These are phyloP conservation scores for Drosophila melanogaster DNA, from an alignment of 1,140 invertebrate genomes.

Conservation along the genomic window DNA sequence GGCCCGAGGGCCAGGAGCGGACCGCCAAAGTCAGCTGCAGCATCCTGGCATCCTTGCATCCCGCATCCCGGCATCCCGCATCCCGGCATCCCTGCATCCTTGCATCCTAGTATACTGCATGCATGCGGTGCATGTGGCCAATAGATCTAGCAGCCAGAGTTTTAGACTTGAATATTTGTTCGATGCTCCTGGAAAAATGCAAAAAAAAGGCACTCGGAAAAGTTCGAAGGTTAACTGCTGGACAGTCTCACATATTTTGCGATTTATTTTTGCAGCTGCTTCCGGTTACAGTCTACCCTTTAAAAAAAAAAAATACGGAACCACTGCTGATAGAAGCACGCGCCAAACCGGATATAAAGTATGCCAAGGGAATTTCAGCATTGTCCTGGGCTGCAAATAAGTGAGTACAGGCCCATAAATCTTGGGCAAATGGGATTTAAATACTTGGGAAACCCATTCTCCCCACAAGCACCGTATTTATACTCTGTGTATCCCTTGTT, in stretches of 20 bases:
- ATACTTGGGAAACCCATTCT: constrained; percentile 19
- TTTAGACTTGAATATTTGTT: constrained; percentile 70
- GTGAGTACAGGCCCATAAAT: constrained; percentile 41
- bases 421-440: constrained; percentile 39
- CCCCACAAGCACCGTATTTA: neutral
- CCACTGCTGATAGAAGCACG: constrained; percentile 34
- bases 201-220: constrained; percentile 26
- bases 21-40: constrained; percentile 38
- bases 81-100: constrained; percentile 14
- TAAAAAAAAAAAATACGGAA: neutral
- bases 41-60: constrained; percentile 4
- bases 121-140: constrained; percentile 8
- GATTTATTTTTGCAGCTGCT: constrained; percentile 52
- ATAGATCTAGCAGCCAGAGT: constrained; percentile 28
- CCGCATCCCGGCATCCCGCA: constrained; percentile 13
- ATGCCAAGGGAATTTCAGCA: constrained; percentile 20
- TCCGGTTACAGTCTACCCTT: constrained; percentile 13
- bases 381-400: constrained; percentile 10
- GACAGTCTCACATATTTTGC: constrained; percentile 49
- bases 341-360: constrained; percentile 30
- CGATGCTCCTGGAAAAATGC: constrained; percentile 61
- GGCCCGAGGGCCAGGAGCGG: constrained; percentile 30
- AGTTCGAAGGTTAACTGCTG: constrained; percentile 50
- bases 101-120: constrained; percentile 16
- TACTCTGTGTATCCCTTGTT: constrained; percentile 33